phyloP scores from a whole-genome alignment of 2,888 invertebrate species.

The Hemithea aestivaria region DNA sequence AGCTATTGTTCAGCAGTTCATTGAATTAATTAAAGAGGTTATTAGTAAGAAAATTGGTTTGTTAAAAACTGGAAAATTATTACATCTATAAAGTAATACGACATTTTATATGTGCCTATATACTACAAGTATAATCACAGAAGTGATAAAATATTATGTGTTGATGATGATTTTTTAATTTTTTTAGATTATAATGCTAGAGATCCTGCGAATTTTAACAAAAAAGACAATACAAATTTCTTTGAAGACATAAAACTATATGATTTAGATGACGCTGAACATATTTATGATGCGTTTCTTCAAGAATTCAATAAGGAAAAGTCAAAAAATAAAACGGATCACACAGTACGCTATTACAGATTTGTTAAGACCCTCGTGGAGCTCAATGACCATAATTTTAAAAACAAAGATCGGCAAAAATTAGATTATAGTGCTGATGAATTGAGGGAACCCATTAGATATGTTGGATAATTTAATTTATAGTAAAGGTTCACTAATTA shows the following conservation, averaged over 20 bases:
- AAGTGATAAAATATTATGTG: too few relatives aligned
- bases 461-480: constrained; percentile 33
- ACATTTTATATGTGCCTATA: too few relatives aligned
- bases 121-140: too few relatives aligned
- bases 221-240: constrained; percentile 22
- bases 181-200: constrained; percentile 35
- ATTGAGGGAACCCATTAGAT: constrained; percentile 38
- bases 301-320: constrained; percentile 31
- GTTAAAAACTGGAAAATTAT: too few relatives aligned
- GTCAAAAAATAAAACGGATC: constrained; percentile 27
- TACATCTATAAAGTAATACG: too few relatives aligned
- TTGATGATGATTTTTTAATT: too few relatives aligned
- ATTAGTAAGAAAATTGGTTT: too few relatives aligned
- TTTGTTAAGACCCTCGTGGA: constrained; percentile 53
- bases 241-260: constrained; percentile 30
- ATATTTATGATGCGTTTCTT: constrained; percentile 38
- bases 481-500: too few relatives aligned
- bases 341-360: constrained; percentile 38
- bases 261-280: constrained; percentile 40
- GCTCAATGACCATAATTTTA: constrained; percentile 39
- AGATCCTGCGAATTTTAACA: constrained; percentile 10
- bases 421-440: constrained; percentile 40
- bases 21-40: too few relatives aligned
- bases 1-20: too few relatives aligned
- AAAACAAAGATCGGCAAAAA: constrained; percentile 22